Evolutionary conservation across 2,888 invertebrate genomes (phyloP).

Genomic region (Scelioninae gen. 2): DNA sequence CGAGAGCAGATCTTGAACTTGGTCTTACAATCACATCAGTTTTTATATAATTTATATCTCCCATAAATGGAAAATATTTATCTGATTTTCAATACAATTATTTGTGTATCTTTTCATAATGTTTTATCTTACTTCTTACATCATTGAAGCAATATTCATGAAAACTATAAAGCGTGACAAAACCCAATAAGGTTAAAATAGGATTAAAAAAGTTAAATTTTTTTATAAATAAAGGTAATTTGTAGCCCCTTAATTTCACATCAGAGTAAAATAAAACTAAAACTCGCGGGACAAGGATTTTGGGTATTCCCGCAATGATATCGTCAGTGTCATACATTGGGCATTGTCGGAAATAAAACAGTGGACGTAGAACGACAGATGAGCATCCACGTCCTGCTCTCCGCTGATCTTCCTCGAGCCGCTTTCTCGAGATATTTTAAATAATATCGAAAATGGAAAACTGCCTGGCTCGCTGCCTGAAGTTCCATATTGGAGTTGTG

Average conservation of each 20-base stretch:
- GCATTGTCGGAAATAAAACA: conserved; percentile 62
- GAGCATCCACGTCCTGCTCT: conserved; percentile 24
- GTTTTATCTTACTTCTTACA: no score
- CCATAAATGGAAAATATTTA: no score
- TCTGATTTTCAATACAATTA: no score
- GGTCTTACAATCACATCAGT: no score
- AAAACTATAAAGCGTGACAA: no score
- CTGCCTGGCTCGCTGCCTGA: conserved; percentile 69
- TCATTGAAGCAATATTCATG: no score
- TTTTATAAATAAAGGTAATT: no score
- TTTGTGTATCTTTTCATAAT: no score
- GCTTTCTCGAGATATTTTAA: conserved; percentile 65
- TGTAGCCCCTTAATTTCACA: conserved; percentile 47
- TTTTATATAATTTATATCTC: no score
- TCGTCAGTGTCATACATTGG: conserved; percentile 71
- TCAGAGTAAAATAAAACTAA: conserved; percentile 16
- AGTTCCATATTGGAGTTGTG: conserved; percentile 62
- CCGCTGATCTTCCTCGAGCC: conserved; percentile 61
- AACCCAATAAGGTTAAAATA: no score
- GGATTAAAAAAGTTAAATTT: no score
- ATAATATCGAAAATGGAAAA: conserved; percentile 72
- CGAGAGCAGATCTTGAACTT: no score
- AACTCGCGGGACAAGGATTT: conserved; percentile 60
- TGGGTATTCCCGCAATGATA: conserved; percentile 67
- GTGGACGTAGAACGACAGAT: conserved; percentile 17